Base-by-base conservation (phyloP, 1,140 invertebrate genomes). In the Homarus americanus region DNA sequence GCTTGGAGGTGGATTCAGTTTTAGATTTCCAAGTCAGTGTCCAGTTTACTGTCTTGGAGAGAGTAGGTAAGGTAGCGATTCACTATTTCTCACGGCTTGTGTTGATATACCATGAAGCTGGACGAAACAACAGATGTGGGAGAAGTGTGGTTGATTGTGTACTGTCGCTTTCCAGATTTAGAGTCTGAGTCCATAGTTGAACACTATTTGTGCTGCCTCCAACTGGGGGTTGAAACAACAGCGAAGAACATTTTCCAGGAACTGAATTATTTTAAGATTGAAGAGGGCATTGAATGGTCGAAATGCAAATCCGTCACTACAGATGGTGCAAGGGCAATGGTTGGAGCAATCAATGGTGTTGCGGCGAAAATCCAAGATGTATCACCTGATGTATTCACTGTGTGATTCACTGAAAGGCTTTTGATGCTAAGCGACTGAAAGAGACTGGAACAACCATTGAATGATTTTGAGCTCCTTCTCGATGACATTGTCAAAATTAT, bases 161-260 rank as follows among this genome's bases (percentile, higher is more conserved):
- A 84, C 1, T 84, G 63, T 84, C 58, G 58, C 24, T 84, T 72
- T 84, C 82, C 82, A 84, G 82, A 84, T 49, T 72, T 84, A 84
- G 38, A 84, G 38, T 53, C n/a, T n/a, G 66, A 66, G 58, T 69
- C 40, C 38, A 82, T 58, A 24, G 40, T 82, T 49, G 79, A 82
- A 82, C 41, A 80, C 38, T 80, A n/a, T n/a, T n/a, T n/a, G n/a
- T n/a, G n/a, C n/a, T n/a, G n/a, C n/a, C n/a, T n/a, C n/a, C n/a
- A n/a, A n/a, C n/a, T n/a, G n/a, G n/a, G n/a, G 40, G 20, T n/a
- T 1, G 79, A 49, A 40, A n/a, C 28, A n/a, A 1, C 2, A 66
- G 28, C 53, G 24, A 17, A 49, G 0, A 49, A 28, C 63, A 34
- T 84, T 66, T 66, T 84, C 53, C 7, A 84, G 63, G 40, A 82